Evolutionary conservation across 2,113 vertebrate species (phyloP), one percentile per base, ranked within the genome.

Genomic region (Cochlearius cochlearius): DNA sequence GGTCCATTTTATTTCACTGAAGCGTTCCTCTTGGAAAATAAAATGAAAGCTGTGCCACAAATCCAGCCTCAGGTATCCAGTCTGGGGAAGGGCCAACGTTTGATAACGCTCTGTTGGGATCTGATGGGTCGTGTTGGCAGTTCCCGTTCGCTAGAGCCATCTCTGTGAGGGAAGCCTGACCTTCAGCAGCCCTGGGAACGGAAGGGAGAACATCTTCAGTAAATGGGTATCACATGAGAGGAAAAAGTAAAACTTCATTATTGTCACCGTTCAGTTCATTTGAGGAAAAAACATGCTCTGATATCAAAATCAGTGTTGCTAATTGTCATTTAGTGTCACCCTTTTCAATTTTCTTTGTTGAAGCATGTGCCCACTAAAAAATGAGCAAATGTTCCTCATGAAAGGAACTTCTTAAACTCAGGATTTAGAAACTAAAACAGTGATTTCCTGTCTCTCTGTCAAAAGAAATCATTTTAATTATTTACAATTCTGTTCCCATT

Each of bases 401-500:
- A 90, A 71, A 77, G 71, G 89, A 96, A 64, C 55, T 91, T 92
- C 95, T 93, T 66, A 88, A 94, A 77, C 43, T 56, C 73, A 92
- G 97, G 85, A 86, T 91, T 86, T 72, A 74, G 87, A 94, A 96
- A 81, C 71, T 73, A 87, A 92, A 97, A 89, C 87, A 92, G 66
- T 59, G 49, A 75, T 95, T 97, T 97, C 92, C 94, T 95, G 93
- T 90, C 87, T 90, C 79, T 85, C 79, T 96, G 86, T 97, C 95
- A 95, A 79, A 88, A 95, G 76, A 88, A 92, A 81, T 95, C 0
- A 93, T 96, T 94, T 93, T 79, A 89, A 89, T 97, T 97, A 95
- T 96, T 97, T 96, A 92, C 88, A 92, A 11, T 94, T 97, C 94
- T 92, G 66, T 74, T 95, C 72, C 39, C 62, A 91, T 83, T 96